phyloP scores from a whole-genome alignment of 2,113 vertebrate species.

The Clarias magur region DNA sequence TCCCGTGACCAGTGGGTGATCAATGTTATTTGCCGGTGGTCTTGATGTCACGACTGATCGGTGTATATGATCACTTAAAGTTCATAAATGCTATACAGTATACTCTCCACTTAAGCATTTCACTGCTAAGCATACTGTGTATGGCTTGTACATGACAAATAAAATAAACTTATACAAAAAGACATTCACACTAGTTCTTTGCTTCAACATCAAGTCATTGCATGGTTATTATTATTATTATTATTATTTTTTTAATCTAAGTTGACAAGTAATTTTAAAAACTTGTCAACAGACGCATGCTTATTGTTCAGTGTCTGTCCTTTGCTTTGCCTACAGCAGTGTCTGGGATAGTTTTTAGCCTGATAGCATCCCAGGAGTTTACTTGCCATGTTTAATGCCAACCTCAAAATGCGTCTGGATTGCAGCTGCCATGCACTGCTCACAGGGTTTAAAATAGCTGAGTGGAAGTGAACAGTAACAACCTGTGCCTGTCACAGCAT shows the following conservation, averaged over 20 bases:
- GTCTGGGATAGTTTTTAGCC: neutral
- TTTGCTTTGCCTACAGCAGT: neutral
- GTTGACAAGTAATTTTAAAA: too few relatives aligned
- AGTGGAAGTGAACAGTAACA: neutral
- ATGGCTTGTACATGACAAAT: too few relatives aligned
- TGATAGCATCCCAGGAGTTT: neutral
- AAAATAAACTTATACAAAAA: too few relatives aligned
- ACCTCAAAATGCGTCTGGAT: neutral
- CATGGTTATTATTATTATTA: neutral
- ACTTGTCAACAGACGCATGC: neutral
- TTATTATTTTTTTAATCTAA: too few relatives aligned
- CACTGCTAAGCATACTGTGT: too few relatives aligned
- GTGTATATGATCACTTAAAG: too few relatives aligned
- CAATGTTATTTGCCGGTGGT: too few relatives aligned
- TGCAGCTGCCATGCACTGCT: neutral
- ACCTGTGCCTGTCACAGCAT: neutral
- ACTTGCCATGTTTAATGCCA: neutral
- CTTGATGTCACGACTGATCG: too few relatives aligned
- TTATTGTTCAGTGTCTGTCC: neutral
- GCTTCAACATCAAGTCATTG: neutral
- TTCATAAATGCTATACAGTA: too few relatives aligned
- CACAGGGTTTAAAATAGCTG: neutral
- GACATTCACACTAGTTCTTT: neutral
- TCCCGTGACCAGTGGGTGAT: too few relatives aligned
- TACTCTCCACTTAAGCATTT: too few relatives aligned